Conservation (phyloP, 1,140 invertebrate species). For the Ctenoplectra terminalis region DNA sequence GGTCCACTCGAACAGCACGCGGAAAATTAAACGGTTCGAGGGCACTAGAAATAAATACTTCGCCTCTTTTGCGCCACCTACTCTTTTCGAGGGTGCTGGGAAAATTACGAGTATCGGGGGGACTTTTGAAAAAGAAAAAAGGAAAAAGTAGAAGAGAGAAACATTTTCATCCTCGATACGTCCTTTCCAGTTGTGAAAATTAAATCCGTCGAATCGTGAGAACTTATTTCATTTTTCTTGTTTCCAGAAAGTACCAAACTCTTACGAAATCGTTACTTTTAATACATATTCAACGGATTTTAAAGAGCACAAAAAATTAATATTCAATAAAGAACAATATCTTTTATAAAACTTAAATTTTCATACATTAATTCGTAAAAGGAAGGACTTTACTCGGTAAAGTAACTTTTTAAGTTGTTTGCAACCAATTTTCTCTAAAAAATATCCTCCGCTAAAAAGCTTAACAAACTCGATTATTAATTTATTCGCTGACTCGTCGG, state of each 20-base stretch:
- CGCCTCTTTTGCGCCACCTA: conserved; percentile 26
- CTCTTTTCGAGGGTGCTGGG: conserved; percentile 37
- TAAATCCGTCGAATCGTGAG: too few species aligned
- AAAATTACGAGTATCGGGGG: conserved; percentile 26
- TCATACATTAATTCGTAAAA: too few species aligned
- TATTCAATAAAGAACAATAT: too few species aligned
- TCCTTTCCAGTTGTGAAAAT: background rate
- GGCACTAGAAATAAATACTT: conserved; percentile 54
- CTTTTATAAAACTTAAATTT: too few species aligned
- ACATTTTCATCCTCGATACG: background rate
- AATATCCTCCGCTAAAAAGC: too few species aligned
- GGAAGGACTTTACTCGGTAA: too few species aligned
- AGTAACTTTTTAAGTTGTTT: background rate
- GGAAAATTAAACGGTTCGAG: conserved; percentile 56
- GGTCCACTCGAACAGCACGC: conserved; percentile 38
- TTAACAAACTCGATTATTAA: too few species aligned
- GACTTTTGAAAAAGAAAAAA: conserved; percentile 6
- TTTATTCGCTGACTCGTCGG: conserved; percentile 6
- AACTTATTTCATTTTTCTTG: background rate
- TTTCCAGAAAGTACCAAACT: background rate
- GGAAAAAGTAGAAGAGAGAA: background rate
- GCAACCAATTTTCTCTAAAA: background rate
- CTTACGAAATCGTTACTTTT: background rate
- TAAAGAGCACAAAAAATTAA: too few species aligned
- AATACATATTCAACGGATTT: background rate